Base-by-base conservation (phyloP, 1,140 invertebrate genomes). In the Vanessa tameamea region DNA sequence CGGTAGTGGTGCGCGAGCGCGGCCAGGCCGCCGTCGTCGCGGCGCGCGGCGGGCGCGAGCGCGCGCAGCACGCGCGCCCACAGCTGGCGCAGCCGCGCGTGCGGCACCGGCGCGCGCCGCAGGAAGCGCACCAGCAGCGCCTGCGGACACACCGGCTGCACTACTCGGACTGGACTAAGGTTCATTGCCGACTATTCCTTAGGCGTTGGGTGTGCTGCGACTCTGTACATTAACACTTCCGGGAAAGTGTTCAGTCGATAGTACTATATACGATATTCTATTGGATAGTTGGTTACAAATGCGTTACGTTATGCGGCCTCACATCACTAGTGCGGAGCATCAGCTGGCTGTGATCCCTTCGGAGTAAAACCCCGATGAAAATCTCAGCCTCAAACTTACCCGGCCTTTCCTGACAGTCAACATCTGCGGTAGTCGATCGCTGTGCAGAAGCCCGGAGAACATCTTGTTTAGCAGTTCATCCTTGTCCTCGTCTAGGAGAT, bases 331-430 rank as follows among this genome's bases (percentile, higher is more conserved):
- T 14, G 9, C 20, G 6, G 12, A 20, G 13, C 48, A 1, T 43
- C 9, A 9, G 37, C 37, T 11, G 9, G 6, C 37, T 43, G 20
- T 1, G 31, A 37, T 37, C 31, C 31, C 31, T 5, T 37, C 2
- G 4, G 7, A 37, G 7, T 37, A 37, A 37, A 8, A 43, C 37
- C 37, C 9, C 6, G 8, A 5, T 11, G 7, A 9, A 43, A 11
- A 43, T 43, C 37, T 11, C 8, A 9, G 37, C 37, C 37, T 9
- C 13, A 37, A 15, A 73, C 88, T 79, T 85, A 96, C 95, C 93
- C 96, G 95, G 84, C 96, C 96, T 82, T 97, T 97, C 73, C 96
- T 93, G 65, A 96, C 95, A 79, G 94, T 95, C 76, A 96, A 87
- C 93, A 96, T 95, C 79, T 94, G 94, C 11, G 94, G 85, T 75